Evolutionary conservation across 2,888 invertebrate species (phyloP).

Genomic region (Lepeophtheirus nordmannii): DNA sequence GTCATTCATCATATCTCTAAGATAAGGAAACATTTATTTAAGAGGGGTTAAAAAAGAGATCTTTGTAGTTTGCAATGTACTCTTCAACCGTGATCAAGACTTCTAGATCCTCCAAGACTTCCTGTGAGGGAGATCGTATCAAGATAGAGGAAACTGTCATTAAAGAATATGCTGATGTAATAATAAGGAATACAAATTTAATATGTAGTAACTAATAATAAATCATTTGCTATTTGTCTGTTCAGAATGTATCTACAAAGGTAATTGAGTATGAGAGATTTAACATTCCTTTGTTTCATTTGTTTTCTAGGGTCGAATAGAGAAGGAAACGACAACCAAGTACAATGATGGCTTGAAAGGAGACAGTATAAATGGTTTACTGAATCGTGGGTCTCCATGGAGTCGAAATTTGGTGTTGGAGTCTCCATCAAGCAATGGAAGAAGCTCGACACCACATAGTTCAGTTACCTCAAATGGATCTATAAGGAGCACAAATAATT

Average conservation of each 20-base stretch:
- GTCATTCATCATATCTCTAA: neutral
- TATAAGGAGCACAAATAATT: no score
- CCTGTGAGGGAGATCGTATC: neutral
- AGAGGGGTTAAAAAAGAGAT: neutral
- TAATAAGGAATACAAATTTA: neutral
- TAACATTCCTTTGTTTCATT: neutral
- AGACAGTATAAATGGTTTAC: no score
- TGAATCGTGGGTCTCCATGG: no score
- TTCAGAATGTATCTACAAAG: no score
- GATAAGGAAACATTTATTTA: neutral
- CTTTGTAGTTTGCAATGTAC: neutral
- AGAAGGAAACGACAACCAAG: slow-evolving; percentile 14
- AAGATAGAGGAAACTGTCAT: slow-evolving; percentile 4
- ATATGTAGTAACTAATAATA: neutral
- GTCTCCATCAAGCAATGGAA: no score
- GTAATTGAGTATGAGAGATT: neutral
- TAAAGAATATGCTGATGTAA: slow-evolving; percentile 6
- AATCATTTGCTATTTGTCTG: neutral
- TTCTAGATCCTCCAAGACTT: neutral
- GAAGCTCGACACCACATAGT: no score
- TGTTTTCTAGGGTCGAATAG: slow-evolving; percentile 8
- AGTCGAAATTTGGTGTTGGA: no score
- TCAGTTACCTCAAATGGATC: no score
- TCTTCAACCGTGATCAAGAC: neutral
- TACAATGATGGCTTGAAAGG: neutral